Conservation (phyloP, 2,888 invertebrate genomes). For the Lissocephala sabroskyi region DNA sequence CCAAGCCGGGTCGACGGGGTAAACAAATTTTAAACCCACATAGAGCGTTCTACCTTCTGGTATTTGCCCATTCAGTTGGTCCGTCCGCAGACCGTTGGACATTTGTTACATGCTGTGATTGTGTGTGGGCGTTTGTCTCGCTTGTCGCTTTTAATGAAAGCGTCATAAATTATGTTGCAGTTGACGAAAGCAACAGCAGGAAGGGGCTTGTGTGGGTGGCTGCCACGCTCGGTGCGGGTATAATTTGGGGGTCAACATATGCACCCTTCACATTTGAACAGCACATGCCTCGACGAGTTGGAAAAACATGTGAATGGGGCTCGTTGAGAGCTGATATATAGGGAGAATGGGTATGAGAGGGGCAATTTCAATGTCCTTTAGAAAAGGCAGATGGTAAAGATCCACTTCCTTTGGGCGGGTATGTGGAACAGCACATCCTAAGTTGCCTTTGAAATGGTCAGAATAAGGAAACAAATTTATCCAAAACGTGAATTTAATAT, state of each 20-base stretch:
- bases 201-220: background rate
- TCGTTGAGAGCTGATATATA: background rate
- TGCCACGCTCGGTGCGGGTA: no score
- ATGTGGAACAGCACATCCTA: no score
- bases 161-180: constrained; percentile 70
- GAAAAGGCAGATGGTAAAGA: no score
- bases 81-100: constrained; percentile 28
- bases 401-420: no score
- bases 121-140: constrained; percentile 61
- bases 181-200: constrained; percentile 65
- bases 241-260: constrained; percentile 17
- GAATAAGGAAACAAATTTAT: no score
- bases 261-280: constrained; percentile 44
- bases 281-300: constrained; percentile 30
- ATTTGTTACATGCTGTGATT: constrained; percentile 52
- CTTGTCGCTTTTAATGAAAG: constrained; percentile 69
- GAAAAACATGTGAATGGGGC: constrained; percentile 5
- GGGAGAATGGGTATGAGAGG: no score
- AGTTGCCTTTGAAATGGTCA: no score
- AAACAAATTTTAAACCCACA: constrained; percentile 44
- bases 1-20: constrained; percentile 11
- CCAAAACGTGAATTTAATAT: no score
- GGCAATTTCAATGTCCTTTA: no score
- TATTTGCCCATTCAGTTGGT: no score
- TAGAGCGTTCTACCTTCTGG: constrained; percentile 8